Percentiles rank a stretch among this genome's conserved stretches.
Conservation (phyloP, 2,888 invertebrate species). For the Ectemnius lituratus region DNA sequence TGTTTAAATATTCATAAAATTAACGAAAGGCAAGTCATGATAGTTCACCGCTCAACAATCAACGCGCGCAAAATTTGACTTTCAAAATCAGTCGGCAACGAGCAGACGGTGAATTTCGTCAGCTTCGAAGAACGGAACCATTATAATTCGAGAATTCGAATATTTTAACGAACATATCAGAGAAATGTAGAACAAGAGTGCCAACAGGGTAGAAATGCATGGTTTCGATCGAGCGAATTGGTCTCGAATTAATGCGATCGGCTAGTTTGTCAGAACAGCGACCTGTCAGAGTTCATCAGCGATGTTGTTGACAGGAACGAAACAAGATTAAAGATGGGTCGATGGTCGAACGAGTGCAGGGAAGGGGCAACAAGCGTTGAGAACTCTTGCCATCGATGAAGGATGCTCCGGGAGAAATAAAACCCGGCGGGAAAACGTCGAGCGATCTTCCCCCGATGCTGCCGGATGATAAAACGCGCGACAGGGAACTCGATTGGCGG, state of each 20-base stretch:
- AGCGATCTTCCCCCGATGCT: background rate
- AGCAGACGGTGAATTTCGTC: background rate
- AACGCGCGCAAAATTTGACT: too few relatives aligned
- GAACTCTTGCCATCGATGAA: slow-evolving; percentile 26
- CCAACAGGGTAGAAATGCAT: slow-evolving; percentile 7
- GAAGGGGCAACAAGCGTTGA: slow-evolving; percentile 51
- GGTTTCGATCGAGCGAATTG: background rate
- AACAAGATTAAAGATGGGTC: slow-evolving; percentile 41
- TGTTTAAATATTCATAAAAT: too few relatives aligned
- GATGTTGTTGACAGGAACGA: slow-evolving; percentile 14
- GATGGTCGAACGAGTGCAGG: slow-evolving; percentile 25
- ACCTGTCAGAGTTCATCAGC: slow-evolving; percentile 24
- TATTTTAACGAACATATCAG: slow-evolving; percentile 31
- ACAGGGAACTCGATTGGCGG: background rate
- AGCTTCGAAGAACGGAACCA: slow-evolving; percentile 35
- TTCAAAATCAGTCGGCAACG: too few relatives aligned
- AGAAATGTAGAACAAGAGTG: too few relatives aligned
- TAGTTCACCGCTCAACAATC: too few relatives aligned
- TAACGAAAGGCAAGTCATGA: too few relatives aligned
- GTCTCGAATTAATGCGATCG: slow-evolving; percentile 17
- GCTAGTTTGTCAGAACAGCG: slow-evolving; percentile 9
- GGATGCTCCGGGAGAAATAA: slow-evolving; percentile 20
- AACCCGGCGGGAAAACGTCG: background rate
- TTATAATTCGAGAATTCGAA: slow-evolving; percentile 35
- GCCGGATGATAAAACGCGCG: slow-evolving; percentile 19